Percentiles rank a stretch among this genome's conserved stretches.
phyloP scores from a whole-genome alignment of 2,888 invertebrate genomes.

The Melolontha melolontha region DNA sequence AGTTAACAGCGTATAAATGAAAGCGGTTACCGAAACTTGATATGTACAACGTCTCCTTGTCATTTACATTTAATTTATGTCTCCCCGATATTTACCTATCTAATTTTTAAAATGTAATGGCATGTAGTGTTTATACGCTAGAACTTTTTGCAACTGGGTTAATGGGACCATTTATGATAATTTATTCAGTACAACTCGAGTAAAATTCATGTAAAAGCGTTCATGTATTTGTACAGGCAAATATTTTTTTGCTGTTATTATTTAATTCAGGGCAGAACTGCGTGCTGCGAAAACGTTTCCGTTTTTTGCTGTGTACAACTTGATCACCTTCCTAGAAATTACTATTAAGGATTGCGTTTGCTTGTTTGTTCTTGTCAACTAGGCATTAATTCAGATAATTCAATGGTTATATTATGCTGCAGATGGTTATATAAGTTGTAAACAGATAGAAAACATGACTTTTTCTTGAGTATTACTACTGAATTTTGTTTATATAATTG shows the following conservation, averaged over 20 bases:
- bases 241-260: not conserved
- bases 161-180: slow-evolving; percentile 22
- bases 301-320: no score
- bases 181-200: not conserved
- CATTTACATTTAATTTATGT: slow-evolving; percentile 12
- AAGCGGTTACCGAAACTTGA: slow-evolving; percentile 3
- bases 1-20: no score
- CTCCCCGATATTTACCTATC: slow-evolving; percentile 18
- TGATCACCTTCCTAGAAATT: no score
- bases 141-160: slow-evolving; percentile 28
- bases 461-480: no score
- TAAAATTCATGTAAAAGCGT: slow-evolving; percentile 1
- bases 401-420: no score
- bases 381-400: no score
- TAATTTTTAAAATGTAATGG: slow-evolving; percentile 15
- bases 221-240: not conserved
- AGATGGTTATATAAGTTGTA: no score
- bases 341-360: no score
- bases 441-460: no score
- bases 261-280: slow-evolving; percentile 4
- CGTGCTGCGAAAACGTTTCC: no score
- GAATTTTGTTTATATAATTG: no score
- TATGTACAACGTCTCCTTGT: slow-evolving; percentile 11
- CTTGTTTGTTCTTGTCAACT: no score
- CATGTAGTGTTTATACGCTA: not conserved